Base-by-base conservation (phyloP, 1,140 invertebrate genomes). In the Atta colombica region DNA sequence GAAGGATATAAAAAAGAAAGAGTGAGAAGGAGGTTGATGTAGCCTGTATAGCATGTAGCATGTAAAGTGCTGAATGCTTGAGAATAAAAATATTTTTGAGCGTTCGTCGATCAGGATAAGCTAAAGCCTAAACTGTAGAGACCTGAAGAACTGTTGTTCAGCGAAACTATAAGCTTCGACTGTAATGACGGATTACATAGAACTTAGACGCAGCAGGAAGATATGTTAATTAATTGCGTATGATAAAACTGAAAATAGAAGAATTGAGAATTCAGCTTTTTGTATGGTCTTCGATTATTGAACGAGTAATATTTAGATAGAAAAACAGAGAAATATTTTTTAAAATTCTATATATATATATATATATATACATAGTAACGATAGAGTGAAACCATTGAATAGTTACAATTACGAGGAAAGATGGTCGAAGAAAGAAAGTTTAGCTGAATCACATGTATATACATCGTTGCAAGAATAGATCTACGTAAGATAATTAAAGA, bases 71-170 rank as follows among this genome's bases (percentile, higher is more conserved):
- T 51, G 49, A 45, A 25, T n/a, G 21, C 5, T 81, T 31, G 39
- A 28, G 51, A 69, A 51, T 21, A 51, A 18, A 53, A 63, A 81
- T n/a, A 14, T 55, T 71, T 58, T 81, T 39, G 65, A 81, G 35
- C 51, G 21, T 65, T 69, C 21, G 35, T 81, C 66, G 53, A 45
- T 55, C 66, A 68, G 51, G 10, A 58, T 69, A 69, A 81, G 39
- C 6, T 58, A 58, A 69, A 58, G 51, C 35, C 51, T 69, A 81
- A 81, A 71, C 45, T 55, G 14, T 55, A 81, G 78, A 81, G 78
- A 81, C 78, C 78, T 81, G 78, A 71, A 69, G 65, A 21, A 81
- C 16, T 21, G 63, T 45, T 55, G 31, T 21, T 31, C 68, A 68
- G 39, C 21, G n/a, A 71, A 66, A 58, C 49, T 81, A 12, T 10